Evolutionary conservation across 2,888 invertebrate species (phyloP), one percentile per base, ranked within the genome.

Genomic region (Allygus modestus): DNA sequence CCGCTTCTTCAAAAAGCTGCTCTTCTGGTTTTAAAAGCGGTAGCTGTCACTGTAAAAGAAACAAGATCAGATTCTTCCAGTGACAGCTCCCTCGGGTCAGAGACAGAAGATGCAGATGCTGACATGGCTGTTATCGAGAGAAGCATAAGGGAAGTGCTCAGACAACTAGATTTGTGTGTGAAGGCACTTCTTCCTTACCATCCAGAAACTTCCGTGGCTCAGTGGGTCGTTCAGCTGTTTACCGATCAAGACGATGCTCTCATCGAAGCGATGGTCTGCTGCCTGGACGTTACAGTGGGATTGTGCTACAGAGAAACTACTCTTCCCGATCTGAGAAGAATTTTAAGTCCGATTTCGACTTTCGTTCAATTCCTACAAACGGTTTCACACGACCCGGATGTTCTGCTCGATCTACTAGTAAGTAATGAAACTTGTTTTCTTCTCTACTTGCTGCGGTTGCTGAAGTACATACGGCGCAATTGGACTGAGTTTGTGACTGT

Each of bases 361-460:
- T 97, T 97, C 88, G 93, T 97, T 86, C 96, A 97, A 89, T 97
- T 97, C 90, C 92, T 97, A 37, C 94, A 95, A 88, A 95, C 96
- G 83, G 96, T 97, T 15, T 95, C 96, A 65, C 89, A 90, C 84
- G 87, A 88, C 37, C 85, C 87, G 20, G 87, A 88, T 82, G 87
- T 88, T 58, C 90, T 97, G 65, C 91, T 97, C 20, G 97, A 97
- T 90, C 94, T 97, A 89, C 92, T 97, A 87, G 96, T 97, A 20
- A 97, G 96, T 89, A 97, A 97, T 88, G 97, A 97, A 90, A 97
- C 97, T 0, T 97, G 97, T 90, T 97, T 97, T 89, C 91, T 97
- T 83, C 90, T 97, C 51, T 97, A 97, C 90, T 91, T 97, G 88
- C 91, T 97, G 86, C 92, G 97, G 88, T 95, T 97, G 89, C 92